Evolutionary conservation across 2,113 vertebrate species (phyloP).

Genomic region (Entomyzon cyanotis): DNA sequence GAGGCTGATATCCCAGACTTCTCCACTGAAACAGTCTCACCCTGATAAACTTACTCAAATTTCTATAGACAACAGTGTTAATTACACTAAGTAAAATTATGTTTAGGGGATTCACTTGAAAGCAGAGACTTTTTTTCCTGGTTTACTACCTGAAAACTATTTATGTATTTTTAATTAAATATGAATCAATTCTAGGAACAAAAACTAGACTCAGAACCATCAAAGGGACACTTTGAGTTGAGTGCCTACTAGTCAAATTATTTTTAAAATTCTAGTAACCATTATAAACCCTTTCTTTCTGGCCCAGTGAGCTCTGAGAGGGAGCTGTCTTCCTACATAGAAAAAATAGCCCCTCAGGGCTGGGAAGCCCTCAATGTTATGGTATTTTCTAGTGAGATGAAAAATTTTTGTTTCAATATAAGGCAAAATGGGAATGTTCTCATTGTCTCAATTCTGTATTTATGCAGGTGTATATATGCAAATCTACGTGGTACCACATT

Average conservation of each 20-base stretch:
- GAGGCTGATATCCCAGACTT: not conserved
- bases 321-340: fast-evolving
- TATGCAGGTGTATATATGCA: not conserved
- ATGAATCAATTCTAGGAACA: not conserved
- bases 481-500: not conserved
- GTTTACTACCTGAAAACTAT: not conserved
- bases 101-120: not conserved
- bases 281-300: not conserved
- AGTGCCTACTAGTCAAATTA: not conserved
- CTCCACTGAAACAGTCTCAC: not conserved
- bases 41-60: not conserved
- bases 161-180: not conserved
- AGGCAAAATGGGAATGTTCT: not conserved
- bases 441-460: not conserved
- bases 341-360: not conserved
- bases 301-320: not conserved
- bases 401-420: not conserved
- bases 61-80: not conserved
- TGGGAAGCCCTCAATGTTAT: not conserved
- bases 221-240: not conserved
- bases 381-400: not conserved
- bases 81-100: not conserved
- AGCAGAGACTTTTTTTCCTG: not conserved
- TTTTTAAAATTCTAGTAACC: not conserved
- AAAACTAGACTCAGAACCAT: not conserved